A percentile compares a stretch with the other conserved stretches of the same genome.
These are phyloP conservation scores for Nerophis lumbriciformis DNA, from an alignment of 2,113 vertebrate genomes.

Conservation along the genomic window DNA sequence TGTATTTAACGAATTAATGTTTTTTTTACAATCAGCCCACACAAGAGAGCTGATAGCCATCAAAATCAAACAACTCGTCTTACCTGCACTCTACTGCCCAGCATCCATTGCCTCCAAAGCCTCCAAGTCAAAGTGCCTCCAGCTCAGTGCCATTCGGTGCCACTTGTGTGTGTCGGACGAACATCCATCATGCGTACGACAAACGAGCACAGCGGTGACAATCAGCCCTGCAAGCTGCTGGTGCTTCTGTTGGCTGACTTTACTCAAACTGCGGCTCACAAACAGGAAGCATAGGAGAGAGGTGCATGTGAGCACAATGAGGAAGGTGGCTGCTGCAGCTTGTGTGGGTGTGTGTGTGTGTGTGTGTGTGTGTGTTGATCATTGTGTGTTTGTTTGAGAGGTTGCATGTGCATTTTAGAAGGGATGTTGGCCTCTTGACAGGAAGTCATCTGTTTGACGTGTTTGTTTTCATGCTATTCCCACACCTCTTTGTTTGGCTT, in stretches of 20 bases:
- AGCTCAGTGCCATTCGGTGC: constrained; percentile 48
- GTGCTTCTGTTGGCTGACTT: constrained; percentile 6
- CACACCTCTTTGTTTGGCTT: constrained; percentile 37
- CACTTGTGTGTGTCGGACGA: constrained; percentile 20
- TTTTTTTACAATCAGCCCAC: not conserved
- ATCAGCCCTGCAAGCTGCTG: not conserved
- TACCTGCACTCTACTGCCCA: constrained; percentile 50
- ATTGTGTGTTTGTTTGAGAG: constrained; percentile 13
- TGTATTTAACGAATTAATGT: not conserved
- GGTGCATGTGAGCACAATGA: constrained; percentile 55
- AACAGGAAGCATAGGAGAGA: constrained; percentile 68
- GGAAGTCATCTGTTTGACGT: constrained; percentile 54
- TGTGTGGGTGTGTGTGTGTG: constrained; percentile 11
- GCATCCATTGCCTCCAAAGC: constrained; percentile 35
- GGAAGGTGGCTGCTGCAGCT: constrained; percentile 34
- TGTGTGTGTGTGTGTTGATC: constrained; percentile 1
- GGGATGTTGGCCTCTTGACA: constrained; percentile 45
- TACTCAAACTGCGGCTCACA: constrained; percentile 19
- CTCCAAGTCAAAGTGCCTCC: constrained; percentile 25
- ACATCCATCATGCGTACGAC: constrained; percentile 56
- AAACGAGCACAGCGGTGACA: constrained; percentile 1
- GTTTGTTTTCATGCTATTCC: constrained; percentile 44
- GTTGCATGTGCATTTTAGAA: constrained; percentile 33
- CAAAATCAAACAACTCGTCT: constrained; percentile 15
- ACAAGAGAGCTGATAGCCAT: not conserved